These are phyloP conservation scores for Bettongia penicillata DNA, from an alignment of 2,113 vertebrate genomes.

Conservation along the genomic window DNA sequence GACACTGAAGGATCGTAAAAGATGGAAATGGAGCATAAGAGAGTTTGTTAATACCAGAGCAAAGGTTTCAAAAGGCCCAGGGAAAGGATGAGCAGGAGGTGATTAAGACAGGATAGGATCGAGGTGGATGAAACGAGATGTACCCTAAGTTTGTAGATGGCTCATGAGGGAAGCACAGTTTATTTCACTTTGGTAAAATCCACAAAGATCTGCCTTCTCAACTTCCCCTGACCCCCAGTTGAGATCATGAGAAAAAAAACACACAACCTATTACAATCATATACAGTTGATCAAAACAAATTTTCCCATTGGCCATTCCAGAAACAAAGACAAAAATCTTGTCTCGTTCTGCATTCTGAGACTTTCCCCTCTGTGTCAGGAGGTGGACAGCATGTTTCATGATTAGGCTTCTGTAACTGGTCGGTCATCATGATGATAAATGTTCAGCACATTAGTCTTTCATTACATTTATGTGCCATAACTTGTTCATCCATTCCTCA, in stretches of 20 bases:
- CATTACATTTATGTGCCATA: not conserved
- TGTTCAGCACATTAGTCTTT: not conserved
- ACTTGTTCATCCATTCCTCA: not conserved
- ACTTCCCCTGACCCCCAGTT: not conserved
- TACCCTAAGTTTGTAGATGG: not conserved
- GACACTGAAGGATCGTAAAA: not conserved
- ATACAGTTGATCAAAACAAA: not conserved
- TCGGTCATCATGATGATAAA: not conserved
- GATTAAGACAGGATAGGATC: not conserved
- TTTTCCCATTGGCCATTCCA: not conserved
- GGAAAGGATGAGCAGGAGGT: not conserved
- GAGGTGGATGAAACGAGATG: not conserved
- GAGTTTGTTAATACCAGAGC: not conserved
- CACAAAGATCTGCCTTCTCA: not conserved
- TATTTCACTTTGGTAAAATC: not conserved
- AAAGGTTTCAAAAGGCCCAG: not conserved
- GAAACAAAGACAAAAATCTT: not conserved
- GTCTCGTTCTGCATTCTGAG: not conserved
- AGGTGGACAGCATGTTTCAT: not conserved
- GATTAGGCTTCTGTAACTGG: not conserved
- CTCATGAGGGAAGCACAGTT: not conserved
- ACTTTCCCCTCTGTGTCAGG: not conserved
- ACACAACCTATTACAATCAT: not conserved
- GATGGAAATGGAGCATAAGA: not conserved
- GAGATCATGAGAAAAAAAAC: not conserved